Percentiles rank a stretch among this genome's conserved stretches.
Conservation (phyloP, 2,113 vertebrate species). For the Pyxicephalus adspersus region DNA sequence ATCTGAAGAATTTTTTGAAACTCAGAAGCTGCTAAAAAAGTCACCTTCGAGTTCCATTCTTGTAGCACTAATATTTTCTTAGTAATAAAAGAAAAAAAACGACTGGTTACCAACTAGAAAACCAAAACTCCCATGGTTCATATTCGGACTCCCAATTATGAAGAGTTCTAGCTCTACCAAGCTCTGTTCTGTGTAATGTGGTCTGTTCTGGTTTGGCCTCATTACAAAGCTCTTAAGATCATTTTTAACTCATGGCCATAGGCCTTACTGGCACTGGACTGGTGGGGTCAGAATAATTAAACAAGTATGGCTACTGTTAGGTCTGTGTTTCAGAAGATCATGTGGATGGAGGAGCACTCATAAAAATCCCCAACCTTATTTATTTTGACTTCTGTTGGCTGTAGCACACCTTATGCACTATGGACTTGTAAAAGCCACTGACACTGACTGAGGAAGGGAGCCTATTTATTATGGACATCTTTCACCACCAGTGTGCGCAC, state of each 20-base stretch:
- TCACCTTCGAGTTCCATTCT: conserved; percentile 74
- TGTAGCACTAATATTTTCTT: conserved; percentile 81
- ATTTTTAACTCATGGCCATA: conserved; percentile 73
- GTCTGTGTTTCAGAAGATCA: conserved; percentile 76
- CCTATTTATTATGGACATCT: conserved; percentile 39
- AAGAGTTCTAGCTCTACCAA: conserved; percentile 23
- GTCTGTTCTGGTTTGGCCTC: conserved; percentile 69
- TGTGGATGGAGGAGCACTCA: conserved; percentile 63
- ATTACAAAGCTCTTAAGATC: conserved; percentile 73
- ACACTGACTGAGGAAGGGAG: conserved; percentile 72
- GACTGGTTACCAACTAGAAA: conserved; percentile 78
- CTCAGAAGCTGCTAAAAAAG: conserved; percentile 67
- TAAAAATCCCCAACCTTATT: conserved; percentile 62
- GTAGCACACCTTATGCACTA: conserved; percentile 81
- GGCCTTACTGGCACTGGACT: conserved; percentile 80
- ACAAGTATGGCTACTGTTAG: conserved; percentile 66
- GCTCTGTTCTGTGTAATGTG: conserved; percentile 68
- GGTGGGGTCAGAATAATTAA: conserved; percentile 73
- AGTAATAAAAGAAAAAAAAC: conserved; percentile 66
- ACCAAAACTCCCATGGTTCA: conserved; percentile 80
- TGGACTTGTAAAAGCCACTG: conserved; percentile 78
- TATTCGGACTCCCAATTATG: conserved; percentile 71
- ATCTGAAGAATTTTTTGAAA: conserved; percentile 75
- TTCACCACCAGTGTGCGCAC: conserved; percentile 62
- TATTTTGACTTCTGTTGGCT: conserved; percentile 67